Evolutionary conservation across 2,113 vertebrate genomes (phyloP), one percentile per base, ranked within the genome.

Genomic region (Australoheros scitulus): DNA sequence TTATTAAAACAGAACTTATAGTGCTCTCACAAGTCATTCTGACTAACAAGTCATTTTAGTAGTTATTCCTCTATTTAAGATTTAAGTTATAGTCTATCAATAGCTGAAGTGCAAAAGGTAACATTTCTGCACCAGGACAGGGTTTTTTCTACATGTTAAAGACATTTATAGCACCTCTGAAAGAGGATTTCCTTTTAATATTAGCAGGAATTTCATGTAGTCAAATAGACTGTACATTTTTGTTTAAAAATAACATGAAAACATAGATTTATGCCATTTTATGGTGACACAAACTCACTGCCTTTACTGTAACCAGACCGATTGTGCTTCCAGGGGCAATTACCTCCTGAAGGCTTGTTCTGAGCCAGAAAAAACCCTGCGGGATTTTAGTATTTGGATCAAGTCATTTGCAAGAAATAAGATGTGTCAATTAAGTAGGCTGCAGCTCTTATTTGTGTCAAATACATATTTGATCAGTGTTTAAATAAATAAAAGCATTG

Each of bases 401-500:
- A 72, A 72, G 17, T 55, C 26, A 52, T 72, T 72, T 72, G 18
- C 68, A 72, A 72, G 68, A 72, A 72, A 72, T 72, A 72, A 55
- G 47, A 47, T 32, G 68, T 72, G 68, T 72, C 68, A 55, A 47
- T 72, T 72, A 72, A 72, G 47, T 72, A 72, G 68, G 68, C 68
- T 72, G 47, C 68, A 55, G 47, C 68, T 55, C 47, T 32, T 72
- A 55, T 72, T 55, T 72, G 68, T 72, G 68, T 72, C 68, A 72
- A 55, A 72, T 72, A 55, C 68, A 72, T 72, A 18, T 72, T 72
- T 72, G 55, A 72, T 55, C 47, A 72, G 17, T 14, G 47, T 34
- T 72, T 72, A 72, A 72, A 72, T 72, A 72, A 72, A 55, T 72
- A 55, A 72, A 72, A 72, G 26, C 52, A 72, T 55, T 72, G 68